phyloP scores from a whole-genome alignment of 2,113 vertebrate genomes.

The Centropus unirufus region DNA sequence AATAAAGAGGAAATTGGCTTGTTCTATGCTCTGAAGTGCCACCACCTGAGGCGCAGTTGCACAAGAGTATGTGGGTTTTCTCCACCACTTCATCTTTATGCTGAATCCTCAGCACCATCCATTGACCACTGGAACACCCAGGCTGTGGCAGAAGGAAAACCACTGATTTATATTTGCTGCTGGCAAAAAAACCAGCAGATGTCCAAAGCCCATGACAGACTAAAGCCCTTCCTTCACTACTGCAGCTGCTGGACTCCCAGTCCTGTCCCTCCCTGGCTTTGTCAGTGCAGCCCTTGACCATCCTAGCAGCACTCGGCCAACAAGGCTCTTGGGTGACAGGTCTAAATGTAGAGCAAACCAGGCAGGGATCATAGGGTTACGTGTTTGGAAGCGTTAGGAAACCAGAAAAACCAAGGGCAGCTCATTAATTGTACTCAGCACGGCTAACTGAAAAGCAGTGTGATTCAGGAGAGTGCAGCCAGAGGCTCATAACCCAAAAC shows the following conservation, averaged over 20 bases:
- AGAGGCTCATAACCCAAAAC: neutral
- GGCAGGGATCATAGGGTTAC: neutral
- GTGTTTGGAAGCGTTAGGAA: neutral
- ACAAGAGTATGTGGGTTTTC: neutral
- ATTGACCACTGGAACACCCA: fast-evolving
- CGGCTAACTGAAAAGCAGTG: neutral
- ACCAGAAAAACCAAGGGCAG: neutral
- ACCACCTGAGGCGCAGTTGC: neutral
- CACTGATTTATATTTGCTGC: neutral
- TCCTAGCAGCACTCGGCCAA: neutral
- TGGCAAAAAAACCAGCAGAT: neutral
- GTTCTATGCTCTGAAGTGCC: neutral
- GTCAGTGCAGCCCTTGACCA: neutral
- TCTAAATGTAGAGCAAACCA: neutral
- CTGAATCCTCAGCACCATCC: neutral
- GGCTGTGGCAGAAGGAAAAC: neutral
- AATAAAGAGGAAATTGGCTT: neutral
- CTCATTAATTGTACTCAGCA: neutral
- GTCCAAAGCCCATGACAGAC: neutral
- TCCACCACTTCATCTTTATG: neutral
- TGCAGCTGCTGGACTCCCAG: neutral
- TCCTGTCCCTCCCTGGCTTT: neutral
- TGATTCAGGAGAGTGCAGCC: neutral
- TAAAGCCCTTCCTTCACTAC: neutral
- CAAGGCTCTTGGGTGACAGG: neutral